A percentile compares a stretch with the other conserved stretches of the same genome.
Conservation (phyloP, 2,113 vertebrate genomes). For the Clarias batrachus region DNA sequence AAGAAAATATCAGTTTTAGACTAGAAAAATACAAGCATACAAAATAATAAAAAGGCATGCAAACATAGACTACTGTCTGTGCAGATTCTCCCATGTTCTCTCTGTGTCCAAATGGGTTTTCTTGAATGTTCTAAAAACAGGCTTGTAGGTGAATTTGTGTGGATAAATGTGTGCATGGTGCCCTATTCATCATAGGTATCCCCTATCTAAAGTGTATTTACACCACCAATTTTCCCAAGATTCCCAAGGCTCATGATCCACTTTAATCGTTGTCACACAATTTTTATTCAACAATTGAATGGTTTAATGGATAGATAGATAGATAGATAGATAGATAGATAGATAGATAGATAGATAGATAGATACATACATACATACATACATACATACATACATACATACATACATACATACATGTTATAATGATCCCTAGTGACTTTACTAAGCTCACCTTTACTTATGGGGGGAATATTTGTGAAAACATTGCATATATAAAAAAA, state of each 20-base stretch:
- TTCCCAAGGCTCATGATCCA: background rate
- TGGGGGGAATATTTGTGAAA: too few species aligned
- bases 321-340: constrained; percentile 15
- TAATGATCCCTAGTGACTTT: too few species aligned
- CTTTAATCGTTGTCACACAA: background rate
- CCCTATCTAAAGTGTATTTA: too few species aligned
- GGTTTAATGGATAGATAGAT: background rate
- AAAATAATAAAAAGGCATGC: background rate
- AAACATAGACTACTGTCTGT: background rate
- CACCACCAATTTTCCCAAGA: background rate
- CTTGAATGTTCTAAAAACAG: background rate
- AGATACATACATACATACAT: background rate
- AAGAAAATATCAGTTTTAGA: background rate
- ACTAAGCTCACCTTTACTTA: too few species aligned
- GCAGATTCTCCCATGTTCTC: background rate
- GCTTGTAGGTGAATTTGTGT: background rate
- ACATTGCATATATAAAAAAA: too few species aligned
- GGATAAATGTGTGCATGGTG: background rate
- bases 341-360: constrained; percentile 3
- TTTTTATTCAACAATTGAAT: too few species aligned
- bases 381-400: too few species aligned
- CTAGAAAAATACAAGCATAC: background rate
- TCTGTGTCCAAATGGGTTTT: background rate
- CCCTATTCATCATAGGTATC: background rate
- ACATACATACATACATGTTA: too few species aligned